Evolutionary conservation across 37 sponge, comb jelly and placozoan species (phyloP), one percentile per base, ranked within the genome.

Genomic region (Theonella swinhoei): DNA sequence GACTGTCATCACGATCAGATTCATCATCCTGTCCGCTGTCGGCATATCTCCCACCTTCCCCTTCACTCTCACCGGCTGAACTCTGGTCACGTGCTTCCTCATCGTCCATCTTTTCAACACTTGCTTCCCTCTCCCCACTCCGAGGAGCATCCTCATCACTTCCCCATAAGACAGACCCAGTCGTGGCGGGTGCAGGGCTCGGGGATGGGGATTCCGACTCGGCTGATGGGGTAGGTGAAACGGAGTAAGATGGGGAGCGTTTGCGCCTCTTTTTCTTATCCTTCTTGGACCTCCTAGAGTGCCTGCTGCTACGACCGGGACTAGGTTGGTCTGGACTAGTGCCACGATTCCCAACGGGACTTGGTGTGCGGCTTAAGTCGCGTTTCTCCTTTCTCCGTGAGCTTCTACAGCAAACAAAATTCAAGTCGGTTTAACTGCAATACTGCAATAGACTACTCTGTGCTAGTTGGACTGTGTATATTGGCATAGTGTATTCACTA

Each of bases 161-260:
- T 14, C 54, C 54, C 54, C 54, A 47, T 47, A 14, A 47, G 11
- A 47, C 14, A 14, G 54, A 47, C 54, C 72, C 39, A 0, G 35
- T 0, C n/a, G 72, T 36, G 39, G 72, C 39, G 0, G 36, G 38
- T 71, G 33, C 54, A 7, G 54, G 54, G 14, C 29, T 29, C 54
- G n/a, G 38, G 80, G 68, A 4, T 1, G 39, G 28, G 24, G 36
- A 58, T 1, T 11, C 31, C 33, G 82, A 54, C 0, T 29, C 34
- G 40, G 68, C 47, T 25, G 87, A 74, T 24, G 83, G 77, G 23
- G 88, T 82, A 70, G 64, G 54, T 2, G 68, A 69, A 26, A 70
- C 76, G 38, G 83, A 29, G 25, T 72, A 64, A 34, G 87, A 87
- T 33, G 74, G 87, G 43, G 87, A 75, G 23, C 40, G 79, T 28